phyloP scores from a whole-genome alignment of 2,797 vertebrate genomes.

The Aythya fuligula region DNA sequence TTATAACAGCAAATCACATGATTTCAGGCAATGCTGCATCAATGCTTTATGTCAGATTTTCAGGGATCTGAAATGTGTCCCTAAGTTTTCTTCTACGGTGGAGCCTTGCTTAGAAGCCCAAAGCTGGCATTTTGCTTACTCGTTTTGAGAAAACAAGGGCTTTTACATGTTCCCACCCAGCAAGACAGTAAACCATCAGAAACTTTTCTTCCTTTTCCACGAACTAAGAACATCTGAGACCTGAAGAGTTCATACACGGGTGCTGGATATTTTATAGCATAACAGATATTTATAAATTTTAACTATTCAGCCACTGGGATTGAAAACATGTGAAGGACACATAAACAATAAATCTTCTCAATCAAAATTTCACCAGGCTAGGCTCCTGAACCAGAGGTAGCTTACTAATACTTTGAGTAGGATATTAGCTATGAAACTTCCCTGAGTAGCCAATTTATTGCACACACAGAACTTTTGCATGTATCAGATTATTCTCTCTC shows the following conservation, averaged over 20 bases:
- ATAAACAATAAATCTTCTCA: neutral
- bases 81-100: neutral
- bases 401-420: neutral
- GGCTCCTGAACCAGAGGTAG: neutral
- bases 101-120: conserved; percentile 1
- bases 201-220: neutral
- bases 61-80: neutral
- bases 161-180: neutral
- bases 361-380: neutral
- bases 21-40: conserved; percentile 2
- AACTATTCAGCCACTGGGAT: neutral
- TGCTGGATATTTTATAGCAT: neutral
- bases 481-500: conserved; percentile 35
- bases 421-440: neutral
- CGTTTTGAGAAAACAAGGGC: neutral
- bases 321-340: neutral
- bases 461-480: neutral
- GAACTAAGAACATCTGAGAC: neutral
- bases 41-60: neutral
- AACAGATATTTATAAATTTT: neutral
- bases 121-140: neutral
- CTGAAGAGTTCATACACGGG: neutral
- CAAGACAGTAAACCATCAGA: neutral
- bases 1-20: neutral
- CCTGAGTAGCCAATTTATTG: neutral